Evolutionary conservation across 2,888 invertebrate genomes (phyloP), one percentile per base, ranked within the genome.

Genomic region (Ichneumoninae sp.): DNA sequence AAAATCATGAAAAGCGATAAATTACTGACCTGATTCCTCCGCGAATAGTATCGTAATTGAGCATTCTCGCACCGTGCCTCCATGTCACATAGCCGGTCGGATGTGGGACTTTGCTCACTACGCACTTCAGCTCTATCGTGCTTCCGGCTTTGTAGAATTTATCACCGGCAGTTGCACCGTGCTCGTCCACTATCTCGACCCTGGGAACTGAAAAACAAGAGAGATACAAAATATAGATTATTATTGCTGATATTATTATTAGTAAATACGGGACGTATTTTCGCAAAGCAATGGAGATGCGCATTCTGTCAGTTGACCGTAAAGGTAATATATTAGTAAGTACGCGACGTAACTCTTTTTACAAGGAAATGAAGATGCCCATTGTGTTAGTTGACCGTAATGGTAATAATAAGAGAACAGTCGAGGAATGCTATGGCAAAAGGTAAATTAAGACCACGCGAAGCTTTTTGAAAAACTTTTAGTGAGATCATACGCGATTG

Each of bases 141-240:
- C 97, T 97, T 47, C 97, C 97, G 88, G 96, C 96, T 93, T 97
- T 97, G 94, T 97, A 97, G 93, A 97, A 97, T 94, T 97, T 97
- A 94, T 97, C 97, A 85, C 96, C 96, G 0, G 97, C 96, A 54
- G 96, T 95, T 47, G 96, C 95, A 19, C 97, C 97, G 88, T 97
- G 95, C 90, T 97, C 97, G 92, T 97, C 97, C 68, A 97, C 95
- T 89, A 97, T 97, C 91, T 97, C 96, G 90, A 97, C 96, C 92
- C 96, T 96, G 90, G 97, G 97, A 92, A 97, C 97, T 97, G 95
- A 62, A 93, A 93, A 85, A 89, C n/a, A 76, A 19, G 76, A 86
- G 83, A 86, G 62, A 84, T 50, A 86, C 16, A 80, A 77, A 71
- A 86, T 26, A 50, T 44, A 68, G 33, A n/a, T 65, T n/a, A 22